Evolutionary conservation across 1,140 invertebrate species (phyloP), one percentile per base, ranked within the genome.

Genomic region (Drosophila tristis): DNA sequence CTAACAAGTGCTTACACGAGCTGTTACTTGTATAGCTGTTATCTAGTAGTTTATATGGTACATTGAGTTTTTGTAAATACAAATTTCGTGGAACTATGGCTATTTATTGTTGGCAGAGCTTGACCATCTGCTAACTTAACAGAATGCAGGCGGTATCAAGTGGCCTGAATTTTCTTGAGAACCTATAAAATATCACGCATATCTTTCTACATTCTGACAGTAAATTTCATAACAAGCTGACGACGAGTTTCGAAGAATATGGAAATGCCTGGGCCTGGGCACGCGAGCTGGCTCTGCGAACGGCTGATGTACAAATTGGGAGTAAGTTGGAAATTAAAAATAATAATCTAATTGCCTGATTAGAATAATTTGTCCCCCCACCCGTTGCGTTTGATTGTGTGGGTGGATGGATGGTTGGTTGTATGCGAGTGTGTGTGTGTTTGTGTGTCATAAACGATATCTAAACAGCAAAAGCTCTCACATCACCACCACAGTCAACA

Each of bases 301-400:
- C 42, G 45, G 73, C 73, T 73, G 62, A 54, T 71, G 56, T 62
- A 53, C 31, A 56, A 72, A 61, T 58, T 55, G 44, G 50, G 48
- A 53, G 15, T 20, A 44, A 50, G 26, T 44, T 31, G 65, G 25
- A 60, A 81, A 78, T 70, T 85, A 68, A 84, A 68, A 84, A 74
- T 85, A 90, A 84, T 89, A 89, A 82, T 74, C 87, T 86, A 86
- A 86, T 80, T 89, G 73, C 77, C 71, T 86, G 64, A 78, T 90
- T 85, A 60, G 66, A 90, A 78, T 78, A 78, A 89, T 84, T 90
- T 76, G 35, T 57, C 44, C 48, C 54, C 53, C 26, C 42, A 44
- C 51, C 11, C 35, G 11, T 39, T 39, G 11, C 11, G 35, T 9
- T 39, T 39, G 11, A 39, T 39, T 39, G 35, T 39, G 35, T 39